Conservation (phyloP, 2,113 vertebrate species). For the Equus quagga region DNA sequence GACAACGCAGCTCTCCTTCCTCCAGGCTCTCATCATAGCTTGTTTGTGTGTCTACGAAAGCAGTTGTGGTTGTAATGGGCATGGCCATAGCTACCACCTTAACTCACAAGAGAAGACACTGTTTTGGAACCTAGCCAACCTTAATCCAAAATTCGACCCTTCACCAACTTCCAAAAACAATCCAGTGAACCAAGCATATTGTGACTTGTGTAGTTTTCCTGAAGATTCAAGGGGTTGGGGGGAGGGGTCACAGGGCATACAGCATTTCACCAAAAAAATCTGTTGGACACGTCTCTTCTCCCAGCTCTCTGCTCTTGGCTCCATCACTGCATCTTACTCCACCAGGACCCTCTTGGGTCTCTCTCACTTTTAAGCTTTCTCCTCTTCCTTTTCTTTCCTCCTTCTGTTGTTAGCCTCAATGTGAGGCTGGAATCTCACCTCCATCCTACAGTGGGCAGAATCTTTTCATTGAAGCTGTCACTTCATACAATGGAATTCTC, state of each 20-base stretch:
- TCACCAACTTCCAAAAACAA: not conserved
- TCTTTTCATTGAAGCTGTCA: not conserved
- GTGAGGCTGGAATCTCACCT: not conserved
- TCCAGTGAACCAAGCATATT: not conserved
- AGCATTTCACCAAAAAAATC: not conserved
- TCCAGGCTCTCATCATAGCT: not conserved
- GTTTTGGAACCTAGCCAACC: not conserved
- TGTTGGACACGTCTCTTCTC: not conserved
- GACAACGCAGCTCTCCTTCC: not conserved
- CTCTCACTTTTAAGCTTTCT: not conserved
- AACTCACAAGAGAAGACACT: not conserved
- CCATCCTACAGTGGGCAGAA: not conserved
- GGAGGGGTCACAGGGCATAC: not conserved
- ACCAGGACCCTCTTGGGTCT: not conserved
- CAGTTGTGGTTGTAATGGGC: not conserved
- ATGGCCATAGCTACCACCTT: not conserved
- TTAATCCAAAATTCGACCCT: not conserved
- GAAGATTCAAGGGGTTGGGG: not conserved
- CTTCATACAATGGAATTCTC: not conserved
- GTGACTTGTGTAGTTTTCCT: not conserved
- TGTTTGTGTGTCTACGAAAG: not conserved
- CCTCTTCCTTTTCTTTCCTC: not conserved
- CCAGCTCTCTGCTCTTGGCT: not conserved
- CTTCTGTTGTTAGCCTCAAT: not conserved
- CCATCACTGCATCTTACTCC: not conserved